Evolutionary conservation across 1,140 invertebrate genomes (phyloP).

Genomic region (Papilio xuthus): DNA sequence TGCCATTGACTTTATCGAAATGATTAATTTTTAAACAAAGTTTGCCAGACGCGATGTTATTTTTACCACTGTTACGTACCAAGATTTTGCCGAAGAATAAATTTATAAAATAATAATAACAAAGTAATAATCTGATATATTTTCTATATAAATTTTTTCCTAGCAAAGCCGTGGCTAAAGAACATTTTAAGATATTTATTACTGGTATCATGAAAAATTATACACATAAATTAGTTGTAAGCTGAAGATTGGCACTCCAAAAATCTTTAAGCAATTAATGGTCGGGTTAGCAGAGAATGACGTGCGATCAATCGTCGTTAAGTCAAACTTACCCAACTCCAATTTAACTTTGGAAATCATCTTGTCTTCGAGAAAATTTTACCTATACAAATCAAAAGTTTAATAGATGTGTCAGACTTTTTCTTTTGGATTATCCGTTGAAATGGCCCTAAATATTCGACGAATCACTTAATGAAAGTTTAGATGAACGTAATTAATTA

Average conservation of each 20-base stretch:
- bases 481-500: no score
- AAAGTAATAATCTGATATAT: not conserved
- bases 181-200: not conserved
- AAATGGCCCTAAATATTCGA: not conserved
- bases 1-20: not conserved
- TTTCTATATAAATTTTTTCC: not conserved
- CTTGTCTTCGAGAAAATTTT: conserved; percentile 15
- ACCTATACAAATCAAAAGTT: conserved; percentile 15
- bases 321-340: conserved; percentile 10
- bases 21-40: no score
- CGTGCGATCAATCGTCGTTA: conserved; percentile 18
- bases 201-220: not conserved
- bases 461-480: not conserved
- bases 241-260: not conserved
- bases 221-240: not conserved
- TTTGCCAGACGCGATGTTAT: not conserved
- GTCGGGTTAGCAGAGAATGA: conserved; percentile 1
- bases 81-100: no score
- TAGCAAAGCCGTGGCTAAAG: not conserved
- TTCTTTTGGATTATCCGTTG: not conserved
- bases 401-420: conserved; percentile 1
- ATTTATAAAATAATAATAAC: no score
- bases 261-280: conserved; percentile 1
- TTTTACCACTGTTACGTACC: no score
- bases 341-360: conserved; percentile 12